Evolutionary conservation across 1,140 invertebrate genomes (phyloP).

Genomic region (Caenorhabditis brenneri): DNA sequence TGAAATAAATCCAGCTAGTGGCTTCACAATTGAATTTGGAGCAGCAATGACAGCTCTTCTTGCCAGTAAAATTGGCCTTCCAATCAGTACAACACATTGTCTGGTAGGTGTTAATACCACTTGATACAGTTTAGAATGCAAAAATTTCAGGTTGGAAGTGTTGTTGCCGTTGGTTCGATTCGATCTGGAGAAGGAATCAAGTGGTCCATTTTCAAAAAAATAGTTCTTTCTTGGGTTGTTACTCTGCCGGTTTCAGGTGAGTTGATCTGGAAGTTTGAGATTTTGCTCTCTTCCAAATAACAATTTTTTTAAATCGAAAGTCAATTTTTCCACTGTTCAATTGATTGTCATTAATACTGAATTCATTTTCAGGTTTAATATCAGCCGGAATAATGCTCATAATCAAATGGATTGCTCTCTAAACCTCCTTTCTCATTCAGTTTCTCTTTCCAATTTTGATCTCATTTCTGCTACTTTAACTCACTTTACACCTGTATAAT

Average conservation of each 20-base stretch:
- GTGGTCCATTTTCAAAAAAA: slow-evolving; percentile 78
- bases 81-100: slow-evolving; percentile 96
- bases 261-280: neutral
- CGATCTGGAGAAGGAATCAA: slow-evolving; percentile 69
- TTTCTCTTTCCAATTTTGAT: neutral
- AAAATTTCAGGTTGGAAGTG: slow-evolving; percentile 74
- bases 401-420: slow-evolving; percentile 42
- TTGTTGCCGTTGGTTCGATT: slow-evolving; percentile 62
- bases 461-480: neutral
- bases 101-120: slow-evolving; percentile 73
- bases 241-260: slow-evolving; percentile 86
- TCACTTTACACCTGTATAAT: neutral
- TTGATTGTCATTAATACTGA: too few relatives aligned
- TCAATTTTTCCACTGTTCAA: too few relatives aligned
- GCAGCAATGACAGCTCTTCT: slow-evolving; percentile 81
- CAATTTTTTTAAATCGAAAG: neutral
- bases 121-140: neutral
- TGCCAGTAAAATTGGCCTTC: slow-evolving; percentile 91
- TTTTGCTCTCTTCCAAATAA: too few relatives aligned
- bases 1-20: slow-evolving; percentile 85
- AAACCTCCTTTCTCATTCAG: neutral
- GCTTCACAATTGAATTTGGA: slow-evolving; percentile 69
- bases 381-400: slow-evolving; percentile 54
- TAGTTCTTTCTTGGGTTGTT: slow-evolving; percentile 92
- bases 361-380: slow-evolving; percentile 47